Conservation (phyloP, 2,888 invertebrate species). For the Folsomia manolachei region DNA sequence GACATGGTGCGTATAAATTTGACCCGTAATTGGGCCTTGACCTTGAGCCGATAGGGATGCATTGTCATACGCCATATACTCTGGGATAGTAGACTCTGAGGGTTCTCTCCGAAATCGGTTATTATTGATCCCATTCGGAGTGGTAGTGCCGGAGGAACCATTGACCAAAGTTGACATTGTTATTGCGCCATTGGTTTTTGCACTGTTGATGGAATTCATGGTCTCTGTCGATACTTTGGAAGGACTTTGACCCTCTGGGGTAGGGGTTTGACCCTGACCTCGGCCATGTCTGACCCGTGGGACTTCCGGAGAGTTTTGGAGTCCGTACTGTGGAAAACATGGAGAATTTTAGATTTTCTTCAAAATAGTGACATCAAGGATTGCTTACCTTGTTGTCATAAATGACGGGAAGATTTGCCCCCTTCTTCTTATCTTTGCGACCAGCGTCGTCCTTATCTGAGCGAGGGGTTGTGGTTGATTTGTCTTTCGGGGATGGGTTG, state of each 20-base stretch:
- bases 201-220: constrained; percentile 1
- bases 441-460: not conserved
- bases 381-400: constrained; percentile 8
- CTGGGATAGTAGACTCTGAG: constrained; percentile 40
- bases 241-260: not conserved
- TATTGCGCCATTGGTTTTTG: not conserved
- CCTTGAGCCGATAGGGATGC: constrained; percentile 35
- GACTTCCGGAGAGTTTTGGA: not conserved
- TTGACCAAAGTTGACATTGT: constrained; percentile 8
- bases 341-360: not conserved
- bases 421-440: not conserved
- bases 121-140: constrained; percentile 9
- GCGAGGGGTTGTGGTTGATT: too few relatives aligned
- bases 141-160: not conserved
- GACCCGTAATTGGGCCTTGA: too few relatives aligned
- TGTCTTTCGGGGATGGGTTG: too few relatives aligned
- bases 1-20: constrained; percentile 28
- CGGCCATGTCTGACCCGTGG: not conserved
- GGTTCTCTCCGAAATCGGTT: constrained; percentile 39
- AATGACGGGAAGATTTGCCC: constrained; percentile 30
- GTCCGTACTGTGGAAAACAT: not conserved
- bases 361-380: too few relatives aligned
- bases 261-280: constrained; percentile 4
- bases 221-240: constrained; percentile 21
- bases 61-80: constrained; percentile 40